phyloP scores from a whole-genome alignment of 2,888 invertebrate species.

The Celastrina argiolus region DNA sequence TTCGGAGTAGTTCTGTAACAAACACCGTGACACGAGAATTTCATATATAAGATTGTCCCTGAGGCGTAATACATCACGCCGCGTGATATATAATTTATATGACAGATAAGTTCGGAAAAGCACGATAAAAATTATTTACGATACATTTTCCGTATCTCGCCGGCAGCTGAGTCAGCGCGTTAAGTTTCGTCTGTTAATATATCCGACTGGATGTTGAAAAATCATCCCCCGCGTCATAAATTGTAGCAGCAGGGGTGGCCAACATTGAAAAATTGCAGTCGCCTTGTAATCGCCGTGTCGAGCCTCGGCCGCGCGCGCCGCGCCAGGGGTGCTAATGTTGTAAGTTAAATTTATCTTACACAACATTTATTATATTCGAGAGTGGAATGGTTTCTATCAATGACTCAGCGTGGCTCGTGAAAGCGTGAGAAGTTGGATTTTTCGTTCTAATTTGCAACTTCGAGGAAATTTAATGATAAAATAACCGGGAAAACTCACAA shows the following conservation, averaged over 20 bases:
- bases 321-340: conserved; percentile 69
- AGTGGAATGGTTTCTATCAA: conserved; percentile 43
- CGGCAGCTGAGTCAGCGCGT: conserved; percentile 28
- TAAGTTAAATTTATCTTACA: conserved; percentile 66
- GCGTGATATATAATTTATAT: conserved; percentile 11
- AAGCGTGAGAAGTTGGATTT: conserved; percentile 13
- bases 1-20: too few species aligned
- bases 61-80: not conserved
- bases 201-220: conserved; percentile 71
- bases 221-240: conserved; percentile 71
- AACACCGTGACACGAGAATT: too few species aligned
- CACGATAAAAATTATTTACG: conserved; percentile 18
- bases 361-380: conserved; percentile 60
- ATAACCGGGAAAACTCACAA: not conserved
- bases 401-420: conserved; percentile 41
- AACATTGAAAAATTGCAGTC: conserved; percentile 70
- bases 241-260: conserved; percentile 62
- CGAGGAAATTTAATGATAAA: conserved; percentile 1
- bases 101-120: conserved; percentile 10
- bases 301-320: conserved; percentile 46
- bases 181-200: conserved; percentile 62
- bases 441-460: conserved; percentile 7
- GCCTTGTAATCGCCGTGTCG: conserved; percentile 50
- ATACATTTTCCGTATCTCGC: conserved; percentile 20
- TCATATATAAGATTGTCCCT: not conserved